Base-by-base conservation (phyloP, 2,888 invertebrate species). In the Epicampocera succincta region DNA sequence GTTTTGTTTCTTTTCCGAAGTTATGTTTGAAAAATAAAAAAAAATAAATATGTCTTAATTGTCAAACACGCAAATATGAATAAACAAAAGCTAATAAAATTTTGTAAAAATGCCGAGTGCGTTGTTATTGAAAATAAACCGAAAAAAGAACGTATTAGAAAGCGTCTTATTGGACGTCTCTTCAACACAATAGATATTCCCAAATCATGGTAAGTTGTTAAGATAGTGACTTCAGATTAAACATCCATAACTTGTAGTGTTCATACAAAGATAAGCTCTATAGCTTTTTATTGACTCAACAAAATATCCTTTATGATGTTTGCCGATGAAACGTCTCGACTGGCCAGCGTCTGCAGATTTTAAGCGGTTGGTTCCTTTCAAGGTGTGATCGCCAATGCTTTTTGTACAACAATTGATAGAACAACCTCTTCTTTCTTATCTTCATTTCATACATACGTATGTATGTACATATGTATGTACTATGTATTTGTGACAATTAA, bases 71-170 rank as follows among this genome's bases (percentile, higher is more conserved):
- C 8, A 40, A 11, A 40, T 40, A 40, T 11, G 12, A 40, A 40
- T 12, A 40, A 40, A 40, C 1, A 40, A 40, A n/a, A n/a, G n/a
- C n/a, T n/a, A n/a, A n/a, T n/a, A n/a, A n/a, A n/a, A n/a, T n/a
- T n/a, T n/a, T n/a, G 40, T 40, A 40, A 40, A 40, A 1, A 40
- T 40, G 40, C 1, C 40, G 40, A 11, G 9, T 40, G 40, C 40
- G 12, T 40, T 40, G 12, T 40, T 40, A 12, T 40, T 1, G 40
- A 40, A 40, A 40, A 40, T 8, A 40, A 40, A 11, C 8, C 40
- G 40, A 40, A 40, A 40, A 40, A 40, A 40, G 40, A 40, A 40
- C 40, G 40, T 40, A 40, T 40, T 40, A 40, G 40, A 40, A 40
- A 40, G 12, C 40, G 40, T 40, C 40, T 11, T 40, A 8, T 40